These are phyloP conservation scores for Psylliodes chrysocephalus DNA, from an alignment of 2,888 invertebrate genomes.

Conservation along the genomic window DNA sequence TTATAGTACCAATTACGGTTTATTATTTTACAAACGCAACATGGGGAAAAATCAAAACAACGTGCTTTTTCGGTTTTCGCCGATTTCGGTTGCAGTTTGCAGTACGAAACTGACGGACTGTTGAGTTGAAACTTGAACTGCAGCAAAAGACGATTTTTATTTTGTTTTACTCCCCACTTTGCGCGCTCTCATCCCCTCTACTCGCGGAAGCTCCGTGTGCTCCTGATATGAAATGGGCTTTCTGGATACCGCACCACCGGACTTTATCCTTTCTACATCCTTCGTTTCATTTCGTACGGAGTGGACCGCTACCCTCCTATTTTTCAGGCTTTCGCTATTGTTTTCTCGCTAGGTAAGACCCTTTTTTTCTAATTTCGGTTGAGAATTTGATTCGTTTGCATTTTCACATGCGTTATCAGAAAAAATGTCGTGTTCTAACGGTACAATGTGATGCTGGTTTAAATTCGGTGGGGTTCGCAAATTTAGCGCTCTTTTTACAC, in stretches of 20 bases:
- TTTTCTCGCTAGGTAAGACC: slow-evolving; percentile 24
- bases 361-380: slow-evolving; percentile 30
- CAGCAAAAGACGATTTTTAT: slow-evolving; percentile 59
- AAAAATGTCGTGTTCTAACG: background rate
- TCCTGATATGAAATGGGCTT: slow-evolving; percentile 23
- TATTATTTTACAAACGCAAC: slow-evolving; percentile 17
- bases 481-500: slow-evolving; percentile 12
- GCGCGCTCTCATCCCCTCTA: slow-evolving; percentile 45
- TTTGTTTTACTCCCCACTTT: slow-evolving; percentile 58
- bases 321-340: slow-evolving; percentile 21
- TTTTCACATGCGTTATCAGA: slow-evolving; percentile 20
- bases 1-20: slow-evolving; percentile 13
- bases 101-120: slow-evolving; percentile 55
- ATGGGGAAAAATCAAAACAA: slow-evolving; percentile 22
- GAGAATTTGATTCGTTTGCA: slow-evolving; percentile 20
- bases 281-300: background rate
- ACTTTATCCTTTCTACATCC: slow-evolving; percentile 29
- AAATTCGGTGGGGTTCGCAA: background rate
- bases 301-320: slow-evolving; percentile 14
- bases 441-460: too few relatives aligned
- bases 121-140: slow-evolving; percentile 58
- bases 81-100: slow-evolving; percentile 46
- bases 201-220: slow-evolving; percentile 35
- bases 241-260: slow-evolving; percentile 22
- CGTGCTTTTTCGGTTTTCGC: slow-evolving; percentile 7